These are phyloP conservation scores for Aselliscus stoliczkanus DNA, from an alignment of 2,797 vertebrate genomes.

Conservation along the genomic window DNA sequence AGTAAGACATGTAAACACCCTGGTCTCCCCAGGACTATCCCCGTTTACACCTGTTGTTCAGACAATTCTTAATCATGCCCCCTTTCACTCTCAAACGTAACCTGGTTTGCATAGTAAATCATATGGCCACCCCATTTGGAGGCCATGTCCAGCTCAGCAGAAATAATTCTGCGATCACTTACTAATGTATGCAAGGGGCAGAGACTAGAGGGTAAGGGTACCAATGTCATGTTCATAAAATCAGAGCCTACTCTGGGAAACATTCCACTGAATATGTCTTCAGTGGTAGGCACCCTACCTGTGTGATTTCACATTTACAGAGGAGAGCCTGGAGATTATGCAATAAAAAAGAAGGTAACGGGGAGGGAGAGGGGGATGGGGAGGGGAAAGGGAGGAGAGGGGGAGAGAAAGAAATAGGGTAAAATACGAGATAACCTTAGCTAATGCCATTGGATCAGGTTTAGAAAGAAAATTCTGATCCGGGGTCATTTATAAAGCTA, in stretches of 20 bases:
- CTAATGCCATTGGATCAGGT: background rate
- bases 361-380: too few species aligned
- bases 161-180: background rate
- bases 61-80: background rate
- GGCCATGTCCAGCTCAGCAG: background rate
- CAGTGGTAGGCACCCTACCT: background rate
- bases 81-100: background rate
- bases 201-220: fast-evolving
- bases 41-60: background rate
- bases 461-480: background rate
- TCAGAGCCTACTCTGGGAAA: background rate
- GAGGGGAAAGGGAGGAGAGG: background rate
- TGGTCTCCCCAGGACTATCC: background rate
- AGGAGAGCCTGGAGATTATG: background rate
- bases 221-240: background rate
- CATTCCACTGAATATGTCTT: background rate
- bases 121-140: background rate
- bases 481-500: background rate
- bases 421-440: background rate
- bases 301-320: background rate
- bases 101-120: background rate
- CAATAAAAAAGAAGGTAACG: too few species aligned
- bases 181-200: background rate
- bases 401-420: background rate
- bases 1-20: background rate